phyloP scores from a whole-genome alignment of 2,113 vertebrate genomes.

The Pogona vitticeps region DNA sequence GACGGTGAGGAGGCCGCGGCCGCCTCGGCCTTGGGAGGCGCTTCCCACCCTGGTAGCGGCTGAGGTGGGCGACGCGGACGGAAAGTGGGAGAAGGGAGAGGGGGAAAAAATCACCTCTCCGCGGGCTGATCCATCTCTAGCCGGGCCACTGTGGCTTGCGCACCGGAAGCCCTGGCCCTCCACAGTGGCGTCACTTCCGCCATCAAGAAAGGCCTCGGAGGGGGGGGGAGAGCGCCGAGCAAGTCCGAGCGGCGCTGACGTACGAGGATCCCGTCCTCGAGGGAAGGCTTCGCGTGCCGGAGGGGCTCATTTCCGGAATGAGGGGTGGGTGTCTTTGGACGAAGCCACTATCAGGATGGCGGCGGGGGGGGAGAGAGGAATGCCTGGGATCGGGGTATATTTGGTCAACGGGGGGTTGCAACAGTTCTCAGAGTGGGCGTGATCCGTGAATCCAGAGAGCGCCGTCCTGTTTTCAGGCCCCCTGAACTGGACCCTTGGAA shows the following conservation, averaged over 20 bases:
- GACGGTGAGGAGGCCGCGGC: neutral
- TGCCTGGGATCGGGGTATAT: no score
- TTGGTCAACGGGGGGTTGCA: no score
- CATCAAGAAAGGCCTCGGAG: neutral
- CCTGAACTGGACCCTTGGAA: no score
- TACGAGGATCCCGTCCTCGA: neutral
- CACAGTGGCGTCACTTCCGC: slow-evolving; percentile 52
- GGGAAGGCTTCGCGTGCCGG: neutral
- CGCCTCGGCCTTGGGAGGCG: neutral
- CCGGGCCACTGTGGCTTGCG: slow-evolving; percentile 52
- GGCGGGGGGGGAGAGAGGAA: neutral
- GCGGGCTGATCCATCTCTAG: slow-evolving; percentile 45
- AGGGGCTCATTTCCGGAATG: no score
- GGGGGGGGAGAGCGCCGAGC: neutral
- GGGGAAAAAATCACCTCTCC: slow-evolving; percentile 6
- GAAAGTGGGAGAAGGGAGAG: neutral
- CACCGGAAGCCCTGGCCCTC: slow-evolving; percentile 57
- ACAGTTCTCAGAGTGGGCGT: no score
- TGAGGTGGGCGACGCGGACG: neutral
- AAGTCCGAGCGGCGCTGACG: neutral
- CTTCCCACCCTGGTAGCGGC: neutral
- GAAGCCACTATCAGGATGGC: neutral
- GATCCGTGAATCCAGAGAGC: no score
- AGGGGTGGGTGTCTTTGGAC: neutral
- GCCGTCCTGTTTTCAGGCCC: no score